Base-by-base conservation (phyloP, 2,888 invertebrate genomes). In the Drepana falcataria region DNA sequence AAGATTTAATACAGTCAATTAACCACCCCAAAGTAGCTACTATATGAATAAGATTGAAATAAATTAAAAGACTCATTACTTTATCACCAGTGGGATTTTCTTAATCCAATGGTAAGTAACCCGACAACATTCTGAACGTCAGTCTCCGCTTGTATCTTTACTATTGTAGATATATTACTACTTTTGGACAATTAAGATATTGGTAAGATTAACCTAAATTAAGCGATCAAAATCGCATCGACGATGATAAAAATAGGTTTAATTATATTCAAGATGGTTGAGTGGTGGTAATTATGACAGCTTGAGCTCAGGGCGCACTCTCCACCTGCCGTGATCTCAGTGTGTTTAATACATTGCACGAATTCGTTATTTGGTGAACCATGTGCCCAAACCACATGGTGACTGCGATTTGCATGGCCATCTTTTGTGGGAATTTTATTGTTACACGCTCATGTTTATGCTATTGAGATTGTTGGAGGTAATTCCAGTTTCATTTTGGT, bases 211-310 rank as follows among this genome's bases (percentile, higher is more conserved):
- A 40, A 40, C 40, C 40, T 40, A 9, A 44, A 44, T 9, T 6
- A 9, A 7, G 3, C 6, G 9, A 44, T 44, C 6, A 44, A 9
- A 44, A 44, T 44, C 9, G 6, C 9, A 7, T 7, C 9, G 44
- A 44, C 9, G n/a, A n/a, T 61, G 57, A 71, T 66, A 70, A 68
- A 73, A 73, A 72, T 62, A 40, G 64, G 64, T 65, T 71, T 80
- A 80, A 79, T 80, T 79, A 77, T 63, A 56, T 63, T 61, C 66
- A 64, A 68, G 69, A 72, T 68, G 68, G 54, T 56, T 62, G 59
- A 74, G 73, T 66, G 69, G 69, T 73, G 75, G 76, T 77, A 77
- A 79, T 77, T 74, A 75, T 79, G 80, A 79, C 79, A 77, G 73
- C 57, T 75, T 75, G 71, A 79, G 70, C 66, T 64, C 65, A 71